A percentile compares a stretch with the other conserved stretches of the same genome.
These are phyloP conservation scores for Chaetorhynchus papuensis DNA, from an alignment of 2,113 vertebrate species.

Conservation along the genomic window DNA sequence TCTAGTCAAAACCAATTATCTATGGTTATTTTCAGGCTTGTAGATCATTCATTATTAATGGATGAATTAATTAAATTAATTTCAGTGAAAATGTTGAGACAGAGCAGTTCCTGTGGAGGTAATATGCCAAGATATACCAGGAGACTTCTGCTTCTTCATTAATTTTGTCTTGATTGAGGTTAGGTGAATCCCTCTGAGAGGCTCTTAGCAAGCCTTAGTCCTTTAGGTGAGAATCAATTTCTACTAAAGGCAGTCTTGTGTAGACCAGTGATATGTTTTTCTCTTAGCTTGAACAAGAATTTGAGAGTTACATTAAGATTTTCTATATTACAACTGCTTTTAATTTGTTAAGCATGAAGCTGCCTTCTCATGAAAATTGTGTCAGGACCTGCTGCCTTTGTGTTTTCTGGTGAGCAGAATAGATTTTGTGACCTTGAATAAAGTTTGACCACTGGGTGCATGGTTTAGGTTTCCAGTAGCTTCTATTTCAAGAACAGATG, in stretches of 20 bases:
- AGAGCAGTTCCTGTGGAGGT: background rate
- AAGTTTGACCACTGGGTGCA: background rate
- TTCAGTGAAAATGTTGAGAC: constrained; percentile 26
- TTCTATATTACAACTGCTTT: background rate
- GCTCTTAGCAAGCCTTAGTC: background rate
- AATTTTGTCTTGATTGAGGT: constrained; percentile 37
- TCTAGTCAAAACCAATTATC: constrained; percentile 41
- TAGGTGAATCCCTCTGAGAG: background rate
- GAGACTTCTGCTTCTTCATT: constrained; percentile 46
- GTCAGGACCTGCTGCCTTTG: background rate
- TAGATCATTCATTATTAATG: constrained; percentile 57
- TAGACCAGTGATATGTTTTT: background rate
- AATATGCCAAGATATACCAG: constrained; percentile 8
- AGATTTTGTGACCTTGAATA: background rate
- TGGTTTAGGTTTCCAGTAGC: background rate
- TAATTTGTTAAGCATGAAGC: background rate
- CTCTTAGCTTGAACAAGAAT: background rate
- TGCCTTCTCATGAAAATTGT: background rate
- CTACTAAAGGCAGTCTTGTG: background rate
- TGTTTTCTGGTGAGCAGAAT: background rate
- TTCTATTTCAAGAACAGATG: background rate
- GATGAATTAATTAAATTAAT: constrained; percentile 58
- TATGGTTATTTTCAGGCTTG: constrained; percentile 41
- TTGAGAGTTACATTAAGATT: background rate
- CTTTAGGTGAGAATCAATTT: constrained; percentile 15